These are phyloP conservation scores for Gambelia wislizenii DNA, from an alignment of 2,797 vertebrate species.

Conservation along the genomic window DNA sequence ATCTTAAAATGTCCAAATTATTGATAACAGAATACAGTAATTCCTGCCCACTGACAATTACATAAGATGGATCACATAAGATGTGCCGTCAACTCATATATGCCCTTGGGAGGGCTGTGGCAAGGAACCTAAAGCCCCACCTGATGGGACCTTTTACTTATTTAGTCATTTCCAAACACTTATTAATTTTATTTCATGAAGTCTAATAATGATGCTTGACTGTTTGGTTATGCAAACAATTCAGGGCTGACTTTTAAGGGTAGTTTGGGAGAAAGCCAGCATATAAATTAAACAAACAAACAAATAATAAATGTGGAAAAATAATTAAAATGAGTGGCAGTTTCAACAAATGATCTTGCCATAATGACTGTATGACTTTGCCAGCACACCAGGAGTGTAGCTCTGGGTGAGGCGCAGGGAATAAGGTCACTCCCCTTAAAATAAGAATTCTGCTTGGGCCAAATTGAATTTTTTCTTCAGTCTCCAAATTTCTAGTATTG, in stretches of 20 bases:
- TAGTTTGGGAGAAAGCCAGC: too few relatives aligned
- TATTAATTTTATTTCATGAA: neutral
- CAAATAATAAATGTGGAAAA: too few relatives aligned
- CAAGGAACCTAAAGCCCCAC: neutral
- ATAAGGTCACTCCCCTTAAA: too few relatives aligned
- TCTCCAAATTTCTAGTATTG: too few relatives aligned
- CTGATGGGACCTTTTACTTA: neutral
- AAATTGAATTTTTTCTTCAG: too few relatives aligned
- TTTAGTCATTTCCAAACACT: neutral
- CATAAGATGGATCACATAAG: neutral
- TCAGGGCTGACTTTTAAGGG: too few relatives aligned
- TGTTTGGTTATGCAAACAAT: too few relatives aligned
- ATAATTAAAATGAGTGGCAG: neutral
- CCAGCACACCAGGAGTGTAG: too few relatives aligned
- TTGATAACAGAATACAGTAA: neutral
- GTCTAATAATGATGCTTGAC: neutral
- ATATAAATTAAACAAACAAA: too few relatives aligned
- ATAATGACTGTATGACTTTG: neutral
- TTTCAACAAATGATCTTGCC: neutral
- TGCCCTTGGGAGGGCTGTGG: neutral
- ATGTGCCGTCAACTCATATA: neutral
- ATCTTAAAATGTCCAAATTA: constrained; percentile 10
- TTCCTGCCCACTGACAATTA: neutral
- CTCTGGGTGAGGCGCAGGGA: too few relatives aligned
- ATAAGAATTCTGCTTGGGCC: too few relatives aligned